Evolutionary conservation across 2,113 vertebrate genomes (phyloP).

Genomic region (Chamaea fasciata): DNA sequence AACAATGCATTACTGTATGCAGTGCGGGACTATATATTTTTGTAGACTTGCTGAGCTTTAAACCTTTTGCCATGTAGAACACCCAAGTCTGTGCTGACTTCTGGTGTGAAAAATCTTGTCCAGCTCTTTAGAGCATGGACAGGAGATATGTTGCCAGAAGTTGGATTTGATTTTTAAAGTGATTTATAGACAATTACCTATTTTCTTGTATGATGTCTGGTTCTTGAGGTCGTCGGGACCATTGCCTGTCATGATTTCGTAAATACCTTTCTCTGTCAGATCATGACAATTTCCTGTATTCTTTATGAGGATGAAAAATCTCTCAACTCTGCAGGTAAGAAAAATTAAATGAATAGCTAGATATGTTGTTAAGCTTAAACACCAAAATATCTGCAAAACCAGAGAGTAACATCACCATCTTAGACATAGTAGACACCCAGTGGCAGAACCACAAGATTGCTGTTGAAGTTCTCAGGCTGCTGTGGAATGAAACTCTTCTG

Average conservation of each 20-base stretch:
- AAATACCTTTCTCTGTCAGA: not conserved
- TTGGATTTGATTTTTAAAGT: not conserved
- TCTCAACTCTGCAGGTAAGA: not conserved
- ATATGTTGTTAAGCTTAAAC: not conserved
- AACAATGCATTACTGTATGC: not conserved
- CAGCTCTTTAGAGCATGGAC: not conserved
- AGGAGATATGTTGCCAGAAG: not conserved
- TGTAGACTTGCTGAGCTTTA: not conserved
- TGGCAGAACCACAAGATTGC: not conserved
- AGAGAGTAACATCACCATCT: not conserved
- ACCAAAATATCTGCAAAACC: not conserved
- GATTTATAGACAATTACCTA: not conserved
- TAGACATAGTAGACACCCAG: not conserved
- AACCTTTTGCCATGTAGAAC: not conserved
- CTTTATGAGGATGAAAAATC: not conserved
- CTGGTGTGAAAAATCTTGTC: not conserved
- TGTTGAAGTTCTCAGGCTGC: not conserved
- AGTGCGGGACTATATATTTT: not conserved
- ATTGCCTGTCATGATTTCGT: rapidly evolving
- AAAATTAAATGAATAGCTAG: not conserved
- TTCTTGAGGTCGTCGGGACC: not conserved
- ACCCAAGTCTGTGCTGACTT: not conserved
- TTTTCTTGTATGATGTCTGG: not conserved
- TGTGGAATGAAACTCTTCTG: not conserved
- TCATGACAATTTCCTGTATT: not conserved